A percentile compares a stretch with the other conserved stretches of the same genome.
These are phyloP conservation scores for Vimba vimba DNA, from an alignment of 2,113 vertebrate genomes.

Conservation along the genomic window DNA sequence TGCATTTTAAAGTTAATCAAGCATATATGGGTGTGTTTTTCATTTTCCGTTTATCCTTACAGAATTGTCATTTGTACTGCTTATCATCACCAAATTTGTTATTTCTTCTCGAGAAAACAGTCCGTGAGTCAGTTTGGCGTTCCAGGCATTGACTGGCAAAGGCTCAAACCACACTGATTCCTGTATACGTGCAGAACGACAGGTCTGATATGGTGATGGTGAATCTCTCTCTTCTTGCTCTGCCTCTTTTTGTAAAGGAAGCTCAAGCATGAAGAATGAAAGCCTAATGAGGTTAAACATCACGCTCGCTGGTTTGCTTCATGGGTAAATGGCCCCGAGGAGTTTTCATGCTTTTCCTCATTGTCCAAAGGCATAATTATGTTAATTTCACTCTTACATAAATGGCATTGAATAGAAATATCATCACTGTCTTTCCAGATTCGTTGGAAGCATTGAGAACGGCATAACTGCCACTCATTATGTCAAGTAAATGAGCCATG, in stretches of 20 bases:
- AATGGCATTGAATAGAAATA: conserved; percentile 12
- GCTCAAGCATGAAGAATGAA: not conserved
- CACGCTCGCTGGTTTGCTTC: not conserved
- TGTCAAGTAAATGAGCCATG: not conserved
- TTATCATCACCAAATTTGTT: not conserved
- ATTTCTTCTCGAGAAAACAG: not conserved
- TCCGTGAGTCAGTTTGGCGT: not conserved
- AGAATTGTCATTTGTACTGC: not conserved
- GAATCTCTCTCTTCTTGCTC: not conserved
- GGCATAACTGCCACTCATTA: not conserved
- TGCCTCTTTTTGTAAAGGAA: not conserved
- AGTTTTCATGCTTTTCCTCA: not conserved
- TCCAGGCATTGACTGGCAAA: not conserved
- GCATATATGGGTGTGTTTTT: no score
- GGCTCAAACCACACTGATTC: not conserved
- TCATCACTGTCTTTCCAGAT: not conserved
- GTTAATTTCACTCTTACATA: conserved; percentile 58
- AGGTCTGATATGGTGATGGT: not conserved
- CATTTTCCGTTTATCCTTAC: no score
- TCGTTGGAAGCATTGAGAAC: not conserved
- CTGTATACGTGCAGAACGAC: conserved; percentile 19
- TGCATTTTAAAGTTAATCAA: no score
- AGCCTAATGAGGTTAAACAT: conserved; percentile 10
- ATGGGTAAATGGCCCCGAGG: not conserved
- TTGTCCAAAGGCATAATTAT: conserved; percentile 47